Percentiles rank a stretch among this genome's conserved stretches.
phyloP scores from a whole-genome alignment of 2,797 vertebrate species.

The Typhlichthys subterraneus region DNA sequence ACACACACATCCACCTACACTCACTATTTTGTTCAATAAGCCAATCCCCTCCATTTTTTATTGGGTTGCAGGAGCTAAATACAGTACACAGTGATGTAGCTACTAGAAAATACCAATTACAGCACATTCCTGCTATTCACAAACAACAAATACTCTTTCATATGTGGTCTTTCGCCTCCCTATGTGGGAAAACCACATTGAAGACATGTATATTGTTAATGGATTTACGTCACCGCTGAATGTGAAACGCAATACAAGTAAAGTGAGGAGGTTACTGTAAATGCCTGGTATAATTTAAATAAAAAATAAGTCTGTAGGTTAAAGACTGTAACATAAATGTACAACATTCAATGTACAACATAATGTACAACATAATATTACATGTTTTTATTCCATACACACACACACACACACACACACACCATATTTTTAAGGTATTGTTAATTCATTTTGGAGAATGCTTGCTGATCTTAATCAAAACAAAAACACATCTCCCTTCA shows the following conservation, averaged over 20 bases:
- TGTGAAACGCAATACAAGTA: conserved; percentile 38
- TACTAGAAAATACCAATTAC: conserved; percentile 72
- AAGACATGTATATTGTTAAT: conserved; percentile 54
- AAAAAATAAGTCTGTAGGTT: conserved; percentile 31
- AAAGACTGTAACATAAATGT: conserved; percentile 27
- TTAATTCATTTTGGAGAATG: too few relatives aligned
- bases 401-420: not conserved
- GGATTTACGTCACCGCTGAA: conserved; percentile 48
- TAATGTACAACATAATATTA: not conserved
- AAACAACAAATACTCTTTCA: conserved; percentile 67
- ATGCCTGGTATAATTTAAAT: conserved; percentile 35
- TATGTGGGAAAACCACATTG: conserved; percentile 38
- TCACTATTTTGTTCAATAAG: conserved; percentile 44
- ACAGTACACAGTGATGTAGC: conserved; percentile 58
- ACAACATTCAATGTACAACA: not conserved
- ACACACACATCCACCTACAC: conserved; percentile 52
- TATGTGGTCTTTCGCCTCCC: conserved; percentile 46
- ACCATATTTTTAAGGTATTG: too few relatives aligned
- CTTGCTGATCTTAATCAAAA: too few relatives aligned
- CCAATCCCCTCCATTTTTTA: conserved; percentile 41
- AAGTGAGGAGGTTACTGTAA: conserved; percentile 20
- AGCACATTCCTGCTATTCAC: conserved; percentile 56
- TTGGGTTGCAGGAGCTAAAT: conserved; percentile 47
- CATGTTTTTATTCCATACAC: conserved; percentile 4
- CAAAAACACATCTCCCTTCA: too few relatives aligned